A percentile compares a stretch with the other conserved stretches of the same genome.
phyloP scores from a whole-genome alignment of 2,888 invertebrate genomes.

The Pterostichus madidus region DNA sequence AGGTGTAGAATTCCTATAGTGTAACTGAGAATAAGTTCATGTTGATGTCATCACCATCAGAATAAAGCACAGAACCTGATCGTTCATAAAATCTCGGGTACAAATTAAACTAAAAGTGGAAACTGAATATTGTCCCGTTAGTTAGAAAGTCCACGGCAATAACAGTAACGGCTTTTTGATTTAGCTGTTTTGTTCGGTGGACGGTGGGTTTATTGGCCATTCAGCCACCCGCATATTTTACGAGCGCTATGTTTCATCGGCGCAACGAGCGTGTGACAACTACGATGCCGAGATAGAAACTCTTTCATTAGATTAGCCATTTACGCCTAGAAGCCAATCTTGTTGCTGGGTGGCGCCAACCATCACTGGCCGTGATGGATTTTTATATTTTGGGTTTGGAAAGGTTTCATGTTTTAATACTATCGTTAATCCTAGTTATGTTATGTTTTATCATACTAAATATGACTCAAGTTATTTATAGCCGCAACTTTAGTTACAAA shows the following conservation, averaged over 20 bases:
- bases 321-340: slow-evolving; percentile 18
- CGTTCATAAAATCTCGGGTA: neutral
- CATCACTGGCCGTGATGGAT: slow-evolving; percentile 5
- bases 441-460: slow-evolving; percentile 45
- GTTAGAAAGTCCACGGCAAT: slow-evolving; percentile 13
- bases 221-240: slow-evolving; percentile 50
- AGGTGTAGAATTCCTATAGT: too few species aligned
- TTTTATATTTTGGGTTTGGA: slow-evolving; percentile 44
- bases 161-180: slow-evolving; percentile 59
- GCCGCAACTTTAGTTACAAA: slow-evolving; percentile 24
- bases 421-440: slow-evolving; percentile 28
- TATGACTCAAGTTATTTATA: slow-evolving; percentile 32
- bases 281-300: slow-evolving; percentile 17
- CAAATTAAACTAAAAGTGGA: slow-evolving; percentile 11
- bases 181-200: slow-evolving; percentile 46
- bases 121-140: slow-evolving; percentile 9
- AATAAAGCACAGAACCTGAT: neutral
- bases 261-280: neutral
- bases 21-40: too few species aligned
- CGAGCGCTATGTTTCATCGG: slow-evolving; percentile 37
- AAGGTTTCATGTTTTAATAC: slow-evolving; percentile 24
- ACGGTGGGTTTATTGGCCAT: neutral
- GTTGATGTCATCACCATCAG: neutral
- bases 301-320: slow-evolving; percentile 54
- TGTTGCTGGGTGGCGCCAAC: slow-evolving; percentile 18